Percentiles rank a stretch among this genome's conserved stretches.
These are phyloP conservation scores for Nasonia vitripennis DNA, from an alignment of 1,140 invertebrate genomes.

Conservation along the genomic window DNA sequence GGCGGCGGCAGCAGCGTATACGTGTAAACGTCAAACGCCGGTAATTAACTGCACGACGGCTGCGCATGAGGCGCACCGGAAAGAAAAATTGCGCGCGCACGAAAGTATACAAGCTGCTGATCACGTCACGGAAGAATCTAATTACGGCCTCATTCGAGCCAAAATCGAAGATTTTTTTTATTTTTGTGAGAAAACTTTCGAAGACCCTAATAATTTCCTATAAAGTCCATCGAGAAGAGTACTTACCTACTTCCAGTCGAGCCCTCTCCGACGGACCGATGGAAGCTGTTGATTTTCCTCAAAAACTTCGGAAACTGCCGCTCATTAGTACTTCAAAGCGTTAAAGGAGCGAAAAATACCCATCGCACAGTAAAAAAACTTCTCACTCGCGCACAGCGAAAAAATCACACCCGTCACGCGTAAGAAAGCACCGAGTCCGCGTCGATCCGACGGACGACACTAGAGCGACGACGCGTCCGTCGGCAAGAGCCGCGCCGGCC, in stretches of 20 bases:
- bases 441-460: not conserved
- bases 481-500: not conserved
- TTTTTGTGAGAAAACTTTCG: too few species aligned
- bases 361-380: not conserved
- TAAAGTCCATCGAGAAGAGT: conserved; percentile 4
- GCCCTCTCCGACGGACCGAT: conserved; percentile 1
- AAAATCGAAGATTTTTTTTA: not conserved
- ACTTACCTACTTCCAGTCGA: conserved; percentile 16
- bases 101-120: conserved; percentile 52
- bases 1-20: conserved; percentile 43
- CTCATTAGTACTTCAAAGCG: conserved; percentile 25
- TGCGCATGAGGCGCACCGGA: not conserved
- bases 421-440: not conserved
- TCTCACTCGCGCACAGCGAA: not conserved
- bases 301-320: conserved; percentile 8
- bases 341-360: not conserved
- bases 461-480: not conserved
- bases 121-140: conserved; percentile 60
- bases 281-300: conserved; percentile 19
- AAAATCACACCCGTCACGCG: not conserved
- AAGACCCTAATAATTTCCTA: conserved; percentile 33
- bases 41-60: conserved; percentile 64
- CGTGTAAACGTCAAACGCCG: conserved; percentile 63
- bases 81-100: conserved; percentile 58
- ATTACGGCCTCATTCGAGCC: conserved; percentile 45